Base-by-base conservation (phyloP, 2,888 invertebrate genomes). In the Apotomis betuletana region DNA sequence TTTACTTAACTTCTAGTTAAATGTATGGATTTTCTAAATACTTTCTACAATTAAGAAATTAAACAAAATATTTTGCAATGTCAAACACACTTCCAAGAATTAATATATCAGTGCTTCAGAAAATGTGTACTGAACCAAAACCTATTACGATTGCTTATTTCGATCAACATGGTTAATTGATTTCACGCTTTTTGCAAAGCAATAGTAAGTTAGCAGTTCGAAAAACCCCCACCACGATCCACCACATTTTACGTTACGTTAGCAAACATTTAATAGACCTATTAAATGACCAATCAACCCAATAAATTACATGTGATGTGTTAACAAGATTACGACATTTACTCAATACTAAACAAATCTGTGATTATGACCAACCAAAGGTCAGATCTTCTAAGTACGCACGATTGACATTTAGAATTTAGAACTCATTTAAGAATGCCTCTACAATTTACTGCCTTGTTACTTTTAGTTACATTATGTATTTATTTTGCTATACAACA, bases 331-430 rank as follows among this genome's bases (percentile, higher is more conserved):
- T 52, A 60, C 46, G 13, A 76, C 71, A 68, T 68, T 74, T 69
- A 69, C 76, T 65, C 69, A 62, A 75, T 77, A 74, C 75, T 70
- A 67, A 74, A 76, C 75, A 75, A 76, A 76, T 74, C 74, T 75
- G 75, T 70, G 77, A 68, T 76, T 79, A 68, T 70, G 75, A 77
- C 78, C 79, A 83, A 15, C 10, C 38, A 67, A 70, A 71, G 67
- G 71, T 71, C 67, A 71, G 4, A 41, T 36, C 49, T 77, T 82
- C 80, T 79, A 52, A 75, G 77, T 78, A 77, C 74, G 77, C 80
- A 83, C 79, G 79, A 83, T 78, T 85, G 80, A 80, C 82, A 85
- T 85, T 85, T 84, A 63, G 74, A 76, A 76, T n/a, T 27, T 27
- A 27, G 27, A 27, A 27, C 27, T 27, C 27, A 27, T 27, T 27